phyloP scores from a whole-genome alignment of 1,140 invertebrate genomes.

The Babylonia areolata region DNA sequence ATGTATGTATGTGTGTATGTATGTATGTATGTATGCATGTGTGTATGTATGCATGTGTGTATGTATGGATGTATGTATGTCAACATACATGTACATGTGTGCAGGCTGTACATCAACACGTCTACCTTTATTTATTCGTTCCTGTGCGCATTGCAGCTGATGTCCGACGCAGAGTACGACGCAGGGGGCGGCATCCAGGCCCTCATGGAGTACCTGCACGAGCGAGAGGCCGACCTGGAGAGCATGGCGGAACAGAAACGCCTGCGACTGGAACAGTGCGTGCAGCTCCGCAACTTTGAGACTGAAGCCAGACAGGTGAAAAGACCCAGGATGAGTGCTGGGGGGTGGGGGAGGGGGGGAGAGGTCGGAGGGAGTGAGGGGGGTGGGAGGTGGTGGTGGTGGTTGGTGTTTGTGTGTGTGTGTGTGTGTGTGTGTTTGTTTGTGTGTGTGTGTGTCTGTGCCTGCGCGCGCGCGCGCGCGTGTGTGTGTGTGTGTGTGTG shows the following conservation, averaged over 20 bases:
- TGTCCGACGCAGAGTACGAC: slow-evolving; percentile 92
- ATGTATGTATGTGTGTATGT: slow-evolving; percentile 17
- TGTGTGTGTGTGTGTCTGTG: too few relatives aligned
- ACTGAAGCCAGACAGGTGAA: slow-evolving; percentile 90
- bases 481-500: too few relatives aligned
- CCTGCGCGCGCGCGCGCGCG: too few relatives aligned
- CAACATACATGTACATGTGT: not conserved
- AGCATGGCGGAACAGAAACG: slow-evolving; percentile 93
- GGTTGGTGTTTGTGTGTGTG: too few relatives aligned
- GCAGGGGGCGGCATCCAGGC: slow-evolving; percentile 92
- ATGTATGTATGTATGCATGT: slow-evolving; percentile 9
- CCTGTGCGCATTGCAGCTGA: too few relatives aligned
- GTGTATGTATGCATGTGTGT: not conserved
- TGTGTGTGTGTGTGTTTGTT: too few relatives aligned
- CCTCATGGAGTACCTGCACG: slow-evolving; percentile 93
- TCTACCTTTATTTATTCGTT: too few relatives aligned
- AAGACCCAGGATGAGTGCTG: too few relatives aligned
- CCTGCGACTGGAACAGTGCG: slow-evolving; percentile 93
- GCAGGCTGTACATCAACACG: too few relatives aligned
- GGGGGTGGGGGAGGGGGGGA: too few relatives aligned
- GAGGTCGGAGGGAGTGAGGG: too few relatives aligned
- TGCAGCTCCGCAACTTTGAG: slow-evolving; percentile 95
- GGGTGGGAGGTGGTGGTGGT: too few relatives aligned
- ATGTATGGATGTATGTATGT: not conserved
- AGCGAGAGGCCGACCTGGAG: slow-evolving; percentile 94